phyloP scores from a whole-genome alignment of 1,140 invertebrate species.

The Drosophila malerkotliana region DNA sequence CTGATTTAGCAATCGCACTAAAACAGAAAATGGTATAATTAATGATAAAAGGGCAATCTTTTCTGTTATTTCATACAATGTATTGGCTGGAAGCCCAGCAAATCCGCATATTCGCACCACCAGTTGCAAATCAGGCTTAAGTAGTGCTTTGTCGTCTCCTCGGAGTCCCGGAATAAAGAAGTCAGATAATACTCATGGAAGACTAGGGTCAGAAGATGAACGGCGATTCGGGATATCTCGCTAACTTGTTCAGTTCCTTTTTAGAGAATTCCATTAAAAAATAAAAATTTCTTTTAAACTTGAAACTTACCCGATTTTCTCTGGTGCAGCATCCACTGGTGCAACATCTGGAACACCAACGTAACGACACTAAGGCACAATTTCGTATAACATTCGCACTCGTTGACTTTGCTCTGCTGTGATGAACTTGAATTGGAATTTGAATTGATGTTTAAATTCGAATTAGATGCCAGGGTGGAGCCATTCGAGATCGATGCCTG shows the following conservation, averaged over 20 bases:
- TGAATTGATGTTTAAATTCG: slow-evolving; percentile 7
- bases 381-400: slow-evolving; percentile 75
- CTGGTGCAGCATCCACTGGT: slow-evolving; percentile 67
- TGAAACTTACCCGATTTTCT: slow-evolving; percentile 42
- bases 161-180: slow-evolving; percentile 68
- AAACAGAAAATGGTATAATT: not conserved
- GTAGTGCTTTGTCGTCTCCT: slow-evolving; percentile 77
- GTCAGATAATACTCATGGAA: slow-evolving; percentile 74
- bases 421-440: slow-evolving; percentile 13
- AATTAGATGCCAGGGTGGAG: not conserved
- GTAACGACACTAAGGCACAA: slow-evolving; percentile 75
- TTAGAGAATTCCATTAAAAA: not conserved
- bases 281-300: no score
- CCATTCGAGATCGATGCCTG: slow-evolving; percentile 10
- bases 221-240: slow-evolving; percentile 62
- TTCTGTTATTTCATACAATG: slow-evolving; percentile 42
- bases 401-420: slow-evolving; percentile 17
- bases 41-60: not conserved
- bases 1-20: slow-evolving; percentile 63
- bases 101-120: slow-evolving; percentile 55
- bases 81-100: slow-evolving; percentile 57
- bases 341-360: slow-evolving; percentile 69
- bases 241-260: slow-evolving; percentile 56
- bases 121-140: slow-evolving; percentile 69
- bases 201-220: slow-evolving; percentile 67